A percentile compares a stretch with the other conserved stretches of the same genome.
Conservation (phyloP, 2,797 vertebrate genomes). For the Chaetodon trifasciatus region DNA sequence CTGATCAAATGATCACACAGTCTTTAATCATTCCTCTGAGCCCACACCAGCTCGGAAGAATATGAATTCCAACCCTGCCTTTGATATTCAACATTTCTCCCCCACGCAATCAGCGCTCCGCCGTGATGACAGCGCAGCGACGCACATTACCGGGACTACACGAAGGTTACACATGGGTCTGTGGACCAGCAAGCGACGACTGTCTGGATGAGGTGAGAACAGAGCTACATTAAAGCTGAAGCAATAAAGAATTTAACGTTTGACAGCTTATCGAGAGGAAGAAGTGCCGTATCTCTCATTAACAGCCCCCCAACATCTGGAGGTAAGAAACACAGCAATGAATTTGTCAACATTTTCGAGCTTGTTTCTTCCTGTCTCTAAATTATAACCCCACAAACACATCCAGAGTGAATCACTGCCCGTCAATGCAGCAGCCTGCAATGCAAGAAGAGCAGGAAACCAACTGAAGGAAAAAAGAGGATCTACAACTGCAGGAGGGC, state of each 20-base stretch:
- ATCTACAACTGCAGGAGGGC: no score
- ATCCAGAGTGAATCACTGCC: conserved; percentile 18
- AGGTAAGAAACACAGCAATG: conserved; percentile 19
- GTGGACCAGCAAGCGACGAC: conserved; percentile 33
- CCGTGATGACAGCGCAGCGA: conserved; percentile 44
- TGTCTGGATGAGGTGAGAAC: conserved; percentile 50
- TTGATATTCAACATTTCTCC: conserved; percentile 53
- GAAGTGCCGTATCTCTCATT: conserved; percentile 9
- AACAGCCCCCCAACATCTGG: conserved; percentile 53
- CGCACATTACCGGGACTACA: conserved; percentile 20
- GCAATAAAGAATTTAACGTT: conserved; percentile 5
- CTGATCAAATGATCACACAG: conserved; percentile 60
- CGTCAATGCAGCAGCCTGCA: not conserved
- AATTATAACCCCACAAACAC: conserved; percentile 42
- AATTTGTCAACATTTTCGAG: conserved; percentile 15
- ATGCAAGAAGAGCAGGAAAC: no score
- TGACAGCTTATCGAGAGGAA: conserved; percentile 22
- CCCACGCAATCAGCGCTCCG: conserved; percentile 28
- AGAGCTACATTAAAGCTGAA: conserved; percentile 21
- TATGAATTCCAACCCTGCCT: conserved; percentile 52
- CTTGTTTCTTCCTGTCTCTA: conserved; percentile 25
- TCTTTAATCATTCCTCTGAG: conserved; percentile 62
- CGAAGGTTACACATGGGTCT: conserved; percentile 14
- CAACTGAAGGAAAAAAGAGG: no score
- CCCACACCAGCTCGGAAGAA: conserved; percentile 40